A percentile compares a stretch with the other conserved stretches of the same genome.
phyloP scores from a whole-genome alignment of 2,797 vertebrate species.

The Nyctibius grandis region DNA sequence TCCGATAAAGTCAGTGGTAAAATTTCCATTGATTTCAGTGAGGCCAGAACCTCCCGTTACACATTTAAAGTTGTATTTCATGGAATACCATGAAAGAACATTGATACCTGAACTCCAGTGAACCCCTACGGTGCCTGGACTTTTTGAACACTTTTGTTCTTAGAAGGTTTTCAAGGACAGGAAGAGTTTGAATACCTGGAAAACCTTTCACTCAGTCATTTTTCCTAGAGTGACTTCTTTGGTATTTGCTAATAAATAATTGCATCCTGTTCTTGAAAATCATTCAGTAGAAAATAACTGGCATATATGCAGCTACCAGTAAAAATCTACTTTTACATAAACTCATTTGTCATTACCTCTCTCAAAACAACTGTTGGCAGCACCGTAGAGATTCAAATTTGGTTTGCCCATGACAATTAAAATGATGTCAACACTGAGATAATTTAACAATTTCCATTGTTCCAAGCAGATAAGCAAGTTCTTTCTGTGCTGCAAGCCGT shows the following conservation, averaged over 20 bases:
- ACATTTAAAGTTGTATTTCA: background rate
- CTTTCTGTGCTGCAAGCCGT: slow-evolving; percentile 27
- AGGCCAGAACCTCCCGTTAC: background rate
- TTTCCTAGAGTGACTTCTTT: background rate
- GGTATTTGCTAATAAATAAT: background rate
- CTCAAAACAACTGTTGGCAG: slow-evolving; percentile 6
- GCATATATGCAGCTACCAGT: background rate
- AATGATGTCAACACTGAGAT: background rate
- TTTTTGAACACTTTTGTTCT: background rate
- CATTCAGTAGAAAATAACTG: background rate
- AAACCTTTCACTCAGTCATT: background rate
- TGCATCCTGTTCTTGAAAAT: background rate
- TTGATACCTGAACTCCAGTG: background rate
- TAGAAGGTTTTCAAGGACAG: background rate
- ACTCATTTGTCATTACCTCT: slow-evolving; percentile 12
- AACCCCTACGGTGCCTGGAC: background rate
- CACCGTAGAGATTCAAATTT: slow-evolving; percentile 33
- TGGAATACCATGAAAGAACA: background rate
- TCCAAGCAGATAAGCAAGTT: slow-evolving; percentile 30
- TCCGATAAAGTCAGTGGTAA: background rate
- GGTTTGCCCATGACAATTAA: slow-evolving; percentile 19
- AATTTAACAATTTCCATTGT: slow-evolving; percentile 42
- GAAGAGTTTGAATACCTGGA: background rate
- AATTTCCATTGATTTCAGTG: background rate
- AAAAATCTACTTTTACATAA: slow-evolving; percentile 32